Conservation (phyloP, 2,888 invertebrate genomes). For the Aporophyla lueneburgensis region DNA sequence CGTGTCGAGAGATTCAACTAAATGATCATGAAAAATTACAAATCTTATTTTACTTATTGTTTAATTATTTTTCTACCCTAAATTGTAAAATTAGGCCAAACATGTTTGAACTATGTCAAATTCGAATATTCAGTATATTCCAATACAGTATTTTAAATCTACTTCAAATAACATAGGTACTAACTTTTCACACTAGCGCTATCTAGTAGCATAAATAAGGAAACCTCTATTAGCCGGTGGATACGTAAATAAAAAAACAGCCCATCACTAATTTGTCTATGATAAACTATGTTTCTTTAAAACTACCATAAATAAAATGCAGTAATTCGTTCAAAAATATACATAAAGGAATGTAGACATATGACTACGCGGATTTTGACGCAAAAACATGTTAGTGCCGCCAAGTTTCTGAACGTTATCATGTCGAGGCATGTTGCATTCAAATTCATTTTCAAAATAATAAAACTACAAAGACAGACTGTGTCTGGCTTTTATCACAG, state of each 20-base stretch:
- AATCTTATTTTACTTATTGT: conserved; percentile 54
- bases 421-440: conserved; percentile 47
- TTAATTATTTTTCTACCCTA: conserved; percentile 48
- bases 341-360: conserved; percentile 82
- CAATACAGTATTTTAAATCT: conserved; percentile 37
- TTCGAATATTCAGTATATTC: conserved; percentile 39
- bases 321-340: conserved; percentile 78
- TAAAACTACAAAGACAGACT: conserved; percentile 46
- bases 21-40: conserved; percentile 39
- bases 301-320: conserved; percentile 81
- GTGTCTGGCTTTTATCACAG: conserved; percentile 57
- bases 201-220: conserved; percentile 59
- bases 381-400: conserved; percentile 67
- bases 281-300: conserved; percentile 74
- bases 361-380: conserved; percentile 66
- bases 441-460: conserved; percentile 29
- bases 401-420: conserved; percentile 68
- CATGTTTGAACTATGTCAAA: conserved; percentile 46
- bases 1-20: conserved; percentile 35
- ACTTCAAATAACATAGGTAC: conserved; percentile 32
- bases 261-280: conserved; percentile 85
- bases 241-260: conserved; percentile 79
- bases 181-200: conserved; percentile 52
- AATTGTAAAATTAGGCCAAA: conserved; percentile 64
- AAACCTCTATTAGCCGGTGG: conserved; percentile 68